phyloP scores from a whole-genome alignment of 2,113 vertebrate genomes.

The Artemisiospiza belli region DNA sequence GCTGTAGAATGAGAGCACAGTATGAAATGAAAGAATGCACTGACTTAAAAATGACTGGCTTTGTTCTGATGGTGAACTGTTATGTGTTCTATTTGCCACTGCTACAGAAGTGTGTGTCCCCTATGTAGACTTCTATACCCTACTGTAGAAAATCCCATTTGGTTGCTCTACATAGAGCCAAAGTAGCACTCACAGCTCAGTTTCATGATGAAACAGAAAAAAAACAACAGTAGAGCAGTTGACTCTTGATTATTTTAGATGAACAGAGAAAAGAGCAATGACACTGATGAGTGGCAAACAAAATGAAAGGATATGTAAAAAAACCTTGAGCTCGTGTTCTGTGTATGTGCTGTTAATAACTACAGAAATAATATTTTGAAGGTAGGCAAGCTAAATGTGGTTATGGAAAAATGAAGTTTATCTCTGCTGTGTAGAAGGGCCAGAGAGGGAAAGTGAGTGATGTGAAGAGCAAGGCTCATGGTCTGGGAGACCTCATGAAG shows the following conservation, averaged over 20 bases:
- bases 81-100: neutral
- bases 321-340: fast-evolving
- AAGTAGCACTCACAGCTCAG: neutral
- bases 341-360: neutral
- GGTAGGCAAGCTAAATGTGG: neutral
- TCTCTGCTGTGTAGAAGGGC: neutral
- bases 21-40: neutral
- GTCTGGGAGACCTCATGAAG: neutral
- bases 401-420: neutral
- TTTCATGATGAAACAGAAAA: neutral
- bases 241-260: neutral
- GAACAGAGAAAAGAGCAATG: neutral
- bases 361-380: neutral
- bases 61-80: neutral
- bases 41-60: neutral
- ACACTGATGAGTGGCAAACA: neutral
- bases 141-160: neutral
- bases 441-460: neutral
- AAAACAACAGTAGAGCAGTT: neutral
- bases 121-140: neutral
- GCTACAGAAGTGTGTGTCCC: fast-evolving
- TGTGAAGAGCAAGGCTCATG: neutral
- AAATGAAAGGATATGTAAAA: neutral
- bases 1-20: neutral
- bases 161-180: neutral